Evolutionary conservation across 1,140 invertebrate genomes (phyloP).

Genomic region (Macrobrachium nipponense): DNA sequence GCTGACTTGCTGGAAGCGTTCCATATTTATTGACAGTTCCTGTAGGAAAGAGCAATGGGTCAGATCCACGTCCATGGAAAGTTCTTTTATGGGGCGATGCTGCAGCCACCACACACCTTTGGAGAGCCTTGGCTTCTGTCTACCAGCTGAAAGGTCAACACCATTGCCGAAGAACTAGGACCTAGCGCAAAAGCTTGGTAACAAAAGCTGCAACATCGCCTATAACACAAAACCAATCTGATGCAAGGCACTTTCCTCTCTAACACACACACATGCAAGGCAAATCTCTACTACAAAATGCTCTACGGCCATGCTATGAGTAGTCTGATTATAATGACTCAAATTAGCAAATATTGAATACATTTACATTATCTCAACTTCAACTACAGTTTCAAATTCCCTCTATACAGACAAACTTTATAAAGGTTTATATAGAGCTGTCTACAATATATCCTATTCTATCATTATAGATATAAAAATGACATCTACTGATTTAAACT

Average conservation of each 20-base stretch:
- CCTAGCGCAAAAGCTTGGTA: slow-evolving; percentile 2
- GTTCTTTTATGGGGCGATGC: slow-evolving; percentile 18
- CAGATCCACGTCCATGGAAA: slow-evolving; percentile 39
- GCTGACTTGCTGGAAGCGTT: slow-evolving; percentile 41
- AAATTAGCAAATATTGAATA: slow-evolving; percentile 5
- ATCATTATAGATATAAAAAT: too few species aligned
- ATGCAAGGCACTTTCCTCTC: slow-evolving; percentile 9
- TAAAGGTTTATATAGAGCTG: neutral
- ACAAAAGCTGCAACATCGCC: slow-evolving; percentile 32
- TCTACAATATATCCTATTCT: neutral
- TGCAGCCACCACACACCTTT: slow-evolving; percentile 22
- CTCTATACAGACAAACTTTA: neutral
- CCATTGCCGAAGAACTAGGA: slow-evolving; percentile 8
- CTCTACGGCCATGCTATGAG: slow-evolving; percentile 20
- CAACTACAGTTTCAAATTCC: slow-evolving; percentile 6
- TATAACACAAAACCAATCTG: neutral
- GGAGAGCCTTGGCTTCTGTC: slow-evolving; percentile 11
- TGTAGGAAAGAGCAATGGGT: slow-evolving; percentile 26
- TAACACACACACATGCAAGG: slow-evolving; percentile 38
- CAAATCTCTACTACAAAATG: slow-evolving; percentile 33
- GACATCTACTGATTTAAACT: too few species aligned
- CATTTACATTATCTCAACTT: neutral
- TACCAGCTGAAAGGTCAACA: slow-evolving; percentile 21
- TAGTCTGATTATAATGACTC: neutral
- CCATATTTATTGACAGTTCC: slow-evolving; percentile 53